Conservation (phyloP, 2,113 vertebrate species). For the Calypte anna region DNA sequence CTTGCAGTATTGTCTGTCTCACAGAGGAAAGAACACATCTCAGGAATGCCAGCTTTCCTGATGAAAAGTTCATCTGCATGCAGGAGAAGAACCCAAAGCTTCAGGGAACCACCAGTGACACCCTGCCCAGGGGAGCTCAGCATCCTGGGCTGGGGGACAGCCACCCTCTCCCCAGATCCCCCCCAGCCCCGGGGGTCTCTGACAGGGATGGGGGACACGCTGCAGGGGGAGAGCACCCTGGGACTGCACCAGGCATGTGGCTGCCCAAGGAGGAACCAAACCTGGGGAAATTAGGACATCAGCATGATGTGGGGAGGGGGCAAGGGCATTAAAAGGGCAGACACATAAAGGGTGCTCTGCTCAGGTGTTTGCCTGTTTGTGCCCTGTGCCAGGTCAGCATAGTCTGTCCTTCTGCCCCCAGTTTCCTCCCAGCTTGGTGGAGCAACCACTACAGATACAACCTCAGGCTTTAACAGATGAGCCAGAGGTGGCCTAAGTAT, state of each 20-base stretch:
- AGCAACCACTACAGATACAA: neutral
- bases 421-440: too few relatives aligned
- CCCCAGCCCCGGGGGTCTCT: neutral
- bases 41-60: neutral
- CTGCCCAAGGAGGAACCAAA: neutral
- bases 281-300: neutral
- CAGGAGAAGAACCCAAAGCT: neutral
- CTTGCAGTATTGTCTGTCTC: neutral
- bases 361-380: neutral
- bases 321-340: neutral
- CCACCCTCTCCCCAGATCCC: neutral
- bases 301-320: neutral
- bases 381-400: fast-evolving
- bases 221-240: neutral
- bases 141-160: too few relatives aligned
- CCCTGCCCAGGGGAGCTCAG: neutral
- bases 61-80: neutral
- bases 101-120: too few relatives aligned
- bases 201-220: fast-evolving
- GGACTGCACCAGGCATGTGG: neutral
- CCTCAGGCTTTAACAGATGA: neutral
- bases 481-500: neutral
- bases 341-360: neutral
- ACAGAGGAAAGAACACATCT: neutral
- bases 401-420: neutral